A percentile compares a stretch with the other conserved stretches of the same genome.
Evolutionary conservation across 1,140 invertebrate genomes (phyloP).

Genomic region (Drosophila hydei): DNA sequence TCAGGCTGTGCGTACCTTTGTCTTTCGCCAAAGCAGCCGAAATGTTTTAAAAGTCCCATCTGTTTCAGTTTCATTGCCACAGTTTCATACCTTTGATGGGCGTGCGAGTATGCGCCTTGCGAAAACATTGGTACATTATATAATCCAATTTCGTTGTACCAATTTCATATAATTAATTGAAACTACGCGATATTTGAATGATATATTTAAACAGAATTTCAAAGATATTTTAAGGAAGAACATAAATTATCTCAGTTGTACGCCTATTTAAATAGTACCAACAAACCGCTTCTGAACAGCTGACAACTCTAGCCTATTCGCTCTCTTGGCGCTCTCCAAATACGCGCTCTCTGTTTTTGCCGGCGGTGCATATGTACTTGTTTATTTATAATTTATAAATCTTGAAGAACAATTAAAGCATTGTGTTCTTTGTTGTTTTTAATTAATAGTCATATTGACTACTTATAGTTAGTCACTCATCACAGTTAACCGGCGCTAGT

Average conservation of each 20-base stretch:
- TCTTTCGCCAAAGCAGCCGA: neutral
- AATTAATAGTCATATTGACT: neutral
- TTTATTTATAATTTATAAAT: slow-evolving; percentile 73
- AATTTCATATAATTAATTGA: neutral
- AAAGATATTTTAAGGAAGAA: neutral
- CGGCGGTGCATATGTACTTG: slow-evolving; percentile 66
- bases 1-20: neutral
- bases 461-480: neutral
- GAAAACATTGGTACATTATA: neutral
- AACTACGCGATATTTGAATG: neutral
- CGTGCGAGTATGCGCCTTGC: slow-evolving; percentile 32
- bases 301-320: slow-evolving; percentile 48
- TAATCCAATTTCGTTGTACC: neutral
- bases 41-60: neutral
- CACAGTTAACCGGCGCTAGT: neutral
- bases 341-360: slow-evolving; percentile 67
- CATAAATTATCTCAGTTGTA: neutral
- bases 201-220: neutral
- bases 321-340: slow-evolving; percentile 6
- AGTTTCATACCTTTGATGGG: slow-evolving; percentile 28
- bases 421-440: neutral
- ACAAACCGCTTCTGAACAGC: slow-evolving; percentile 15
- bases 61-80: slow-evolving; percentile 23
- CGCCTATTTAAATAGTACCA: neutral
- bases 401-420: slow-evolving; percentile 23